These are phyloP conservation scores for Epiblema foenella DNA, from an alignment of 2,888 invertebrate genomes.

Conservation along the genomic window DNA sequence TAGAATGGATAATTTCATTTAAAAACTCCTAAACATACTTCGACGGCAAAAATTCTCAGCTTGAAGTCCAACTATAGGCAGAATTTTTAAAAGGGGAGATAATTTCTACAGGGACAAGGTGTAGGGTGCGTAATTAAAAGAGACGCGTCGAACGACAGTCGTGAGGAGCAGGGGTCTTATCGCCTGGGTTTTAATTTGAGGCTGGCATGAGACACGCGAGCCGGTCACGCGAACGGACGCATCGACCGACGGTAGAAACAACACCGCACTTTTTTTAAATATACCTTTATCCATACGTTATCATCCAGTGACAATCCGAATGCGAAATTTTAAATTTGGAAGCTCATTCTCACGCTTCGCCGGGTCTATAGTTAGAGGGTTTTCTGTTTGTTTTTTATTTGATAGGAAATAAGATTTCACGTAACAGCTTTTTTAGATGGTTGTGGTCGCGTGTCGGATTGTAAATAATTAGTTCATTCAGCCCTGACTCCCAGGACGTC, in stretches of 20 bases:
- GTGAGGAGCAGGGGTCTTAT: conserved; percentile 82
- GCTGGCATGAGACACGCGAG: conserved; percentile 80
- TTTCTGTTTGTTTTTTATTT: conserved; percentile 67
- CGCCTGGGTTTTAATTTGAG: conserved; percentile 82
- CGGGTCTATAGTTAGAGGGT: conserved; percentile 55
- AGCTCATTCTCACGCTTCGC: conserved; percentile 14
- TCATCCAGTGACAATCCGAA: conserved; percentile 49
- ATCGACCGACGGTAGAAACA: conserved; percentile 58
- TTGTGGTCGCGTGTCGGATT: conserved; percentile 78
- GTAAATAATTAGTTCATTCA: conserved; percentile 83
- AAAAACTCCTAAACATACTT: conserved; percentile 25
- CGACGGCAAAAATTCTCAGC: conserved; percentile 23
- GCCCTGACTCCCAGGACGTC: conserved; percentile 70
- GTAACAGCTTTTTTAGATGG: conserved; percentile 76
- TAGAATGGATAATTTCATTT: not conserved
- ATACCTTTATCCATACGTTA: conserved; percentile 72
- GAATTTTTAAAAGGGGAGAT: conserved; percentile 73
- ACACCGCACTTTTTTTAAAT: conserved; percentile 64
- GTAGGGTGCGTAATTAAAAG: conserved; percentile 83
- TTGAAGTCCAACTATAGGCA: conserved; percentile 21
- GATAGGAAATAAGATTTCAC: conserved; percentile 83
- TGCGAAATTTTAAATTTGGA: conserved; percentile 28
- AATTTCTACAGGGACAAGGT: conserved; percentile 61
- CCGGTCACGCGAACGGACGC: conserved; percentile 77
- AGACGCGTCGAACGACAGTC: conserved; percentile 78